These are phyloP conservation scores for Heterodera schachtii DNA, from an alignment of 1,140 invertebrate species.

Conservation along the genomic window DNA sequence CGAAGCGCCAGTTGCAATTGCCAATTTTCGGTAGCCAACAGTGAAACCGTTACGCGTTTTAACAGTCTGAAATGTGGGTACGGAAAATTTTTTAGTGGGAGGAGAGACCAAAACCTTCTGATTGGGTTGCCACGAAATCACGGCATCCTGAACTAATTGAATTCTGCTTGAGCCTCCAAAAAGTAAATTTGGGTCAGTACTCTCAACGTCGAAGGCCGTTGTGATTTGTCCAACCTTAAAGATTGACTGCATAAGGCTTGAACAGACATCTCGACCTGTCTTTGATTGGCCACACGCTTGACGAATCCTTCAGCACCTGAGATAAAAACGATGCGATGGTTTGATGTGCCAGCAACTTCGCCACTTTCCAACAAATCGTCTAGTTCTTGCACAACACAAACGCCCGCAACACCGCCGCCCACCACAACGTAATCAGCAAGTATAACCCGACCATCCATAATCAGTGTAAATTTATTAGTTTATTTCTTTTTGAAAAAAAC, in stretches of 20 bases:
- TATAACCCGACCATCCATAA: neutral
- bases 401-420: conserved; percentile 46
- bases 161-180: conserved; percentile 23
- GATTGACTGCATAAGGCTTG: neutral
- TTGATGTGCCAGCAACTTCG: conserved; percentile 14
- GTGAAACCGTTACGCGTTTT: neutral
- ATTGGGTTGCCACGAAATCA: conserved; percentile 23
- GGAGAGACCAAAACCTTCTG: conserved; percentile 8
- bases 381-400: conserved; percentile 42
- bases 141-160: conserved; percentile 42
- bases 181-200: conserved; percentile 1
- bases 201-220: conserved; percentile 29
- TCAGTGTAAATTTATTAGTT: too few relatives aligned
- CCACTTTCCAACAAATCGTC: conserved; percentile 23
- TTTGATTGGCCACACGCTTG: conserved; percentile 35
- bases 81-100: neutral
- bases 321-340: conserved; percentile 32
- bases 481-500: too few relatives aligned
- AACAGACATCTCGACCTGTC: conserved; percentile 12
- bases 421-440: conserved; percentile 37
- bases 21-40: conserved; percentile 37
- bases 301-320: conserved; percentile 34
- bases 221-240: conserved; percentile 40
- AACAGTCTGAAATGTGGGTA: conserved; percentile 20
- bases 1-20: conserved; percentile 42